These are phyloP conservation scores for Tamandua tetradactyla DNA, from an alignment of 2,797 vertebrate species.

Conservation along the genomic window DNA sequence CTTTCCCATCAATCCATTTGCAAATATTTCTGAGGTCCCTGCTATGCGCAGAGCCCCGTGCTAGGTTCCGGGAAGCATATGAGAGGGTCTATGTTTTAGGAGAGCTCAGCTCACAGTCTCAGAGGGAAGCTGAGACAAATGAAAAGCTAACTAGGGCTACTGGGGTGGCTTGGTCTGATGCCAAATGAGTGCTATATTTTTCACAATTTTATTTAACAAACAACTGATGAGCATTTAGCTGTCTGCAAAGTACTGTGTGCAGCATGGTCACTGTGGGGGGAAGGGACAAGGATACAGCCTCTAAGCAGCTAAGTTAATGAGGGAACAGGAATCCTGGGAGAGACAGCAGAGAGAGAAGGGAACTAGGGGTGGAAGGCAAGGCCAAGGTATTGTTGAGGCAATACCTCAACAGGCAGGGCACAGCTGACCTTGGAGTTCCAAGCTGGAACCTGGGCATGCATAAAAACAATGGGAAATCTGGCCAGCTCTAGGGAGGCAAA, in stretches of 20 bases:
- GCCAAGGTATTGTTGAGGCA: not conserved
- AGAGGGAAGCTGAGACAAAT: slow-evolving; percentile 60
- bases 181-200: slow-evolving; percentile 72
- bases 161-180: slow-evolving; percentile 63
- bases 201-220: slow-evolving; percentile 79
- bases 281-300: not conserved
- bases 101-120: slow-evolving; percentile 50
- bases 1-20: not conserved
- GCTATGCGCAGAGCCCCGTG: not conserved
- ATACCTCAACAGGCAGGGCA: too few relatives aligned
- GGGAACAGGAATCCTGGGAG: not conserved
- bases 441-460: not conserved
- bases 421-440: not conserved
- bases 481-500: not conserved
- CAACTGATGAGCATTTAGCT: slow-evolving; percentile 77
- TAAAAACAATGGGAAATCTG: not conserved
- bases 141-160: slow-evolving; percentile 71
- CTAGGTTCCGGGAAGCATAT: not conserved
- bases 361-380: not conserved
- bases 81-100: not conserved
- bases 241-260: slow-evolving; percentile 60
- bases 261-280: slow-evolving; percentile 44
- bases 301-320: not conserved
- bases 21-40: not conserved
- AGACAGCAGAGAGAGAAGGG: not conserved